phyloP scores from a whole-genome alignment of 2,113 vertebrate species.

The Morphnarchus princeps region DNA sequence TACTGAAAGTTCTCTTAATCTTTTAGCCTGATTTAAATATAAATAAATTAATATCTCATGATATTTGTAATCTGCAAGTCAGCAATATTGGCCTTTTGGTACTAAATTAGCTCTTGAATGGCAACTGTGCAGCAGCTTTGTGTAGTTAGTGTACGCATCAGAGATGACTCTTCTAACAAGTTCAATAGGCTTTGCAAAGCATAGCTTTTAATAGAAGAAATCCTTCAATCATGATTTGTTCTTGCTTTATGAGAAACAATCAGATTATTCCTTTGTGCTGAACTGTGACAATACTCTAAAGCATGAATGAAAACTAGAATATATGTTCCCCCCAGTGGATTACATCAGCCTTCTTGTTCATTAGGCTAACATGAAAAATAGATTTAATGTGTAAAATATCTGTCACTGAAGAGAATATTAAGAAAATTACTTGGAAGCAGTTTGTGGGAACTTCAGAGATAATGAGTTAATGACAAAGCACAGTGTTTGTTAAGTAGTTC shows the following conservation, averaged over 20 bases:
- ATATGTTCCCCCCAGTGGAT: slow-evolving; percentile 33
- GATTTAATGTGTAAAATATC: neutral
- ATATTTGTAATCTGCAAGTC: slow-evolving; percentile 59
- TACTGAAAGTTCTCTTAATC: neutral
- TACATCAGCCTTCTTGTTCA: slow-evolving; percentile 55
- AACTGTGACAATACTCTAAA: slow-evolving; percentile 4
- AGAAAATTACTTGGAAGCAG: neutral
- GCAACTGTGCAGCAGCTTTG: slow-evolving; percentile 20
- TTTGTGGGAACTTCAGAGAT: neutral
- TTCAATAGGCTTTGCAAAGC: slow-evolving; percentile 37
- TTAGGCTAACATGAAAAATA: slow-evolving; percentile 29
- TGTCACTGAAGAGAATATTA: neutral
- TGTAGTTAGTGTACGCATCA: neutral
- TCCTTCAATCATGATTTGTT: slow-evolving; percentile 35
- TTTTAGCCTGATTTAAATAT: slow-evolving; percentile 47
- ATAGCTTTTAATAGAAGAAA: slow-evolving; percentile 16
- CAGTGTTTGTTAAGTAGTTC: neutral
- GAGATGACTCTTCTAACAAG: slow-evolving; percentile 3
- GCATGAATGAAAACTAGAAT: slow-evolving; percentile 63
- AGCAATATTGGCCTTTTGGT: slow-evolving; percentile 33
- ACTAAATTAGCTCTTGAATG: slow-evolving; percentile 44
- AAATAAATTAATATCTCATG: slow-evolving; percentile 55
- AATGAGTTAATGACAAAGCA: neutral
- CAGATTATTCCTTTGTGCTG: slow-evolving; percentile 25
- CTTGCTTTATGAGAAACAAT: slow-evolving; percentile 47